These are phyloP conservation scores for Dryadula phaetusa DNA, from an alignment of 2,888 invertebrate genomes.

Conservation along the genomic window DNA sequence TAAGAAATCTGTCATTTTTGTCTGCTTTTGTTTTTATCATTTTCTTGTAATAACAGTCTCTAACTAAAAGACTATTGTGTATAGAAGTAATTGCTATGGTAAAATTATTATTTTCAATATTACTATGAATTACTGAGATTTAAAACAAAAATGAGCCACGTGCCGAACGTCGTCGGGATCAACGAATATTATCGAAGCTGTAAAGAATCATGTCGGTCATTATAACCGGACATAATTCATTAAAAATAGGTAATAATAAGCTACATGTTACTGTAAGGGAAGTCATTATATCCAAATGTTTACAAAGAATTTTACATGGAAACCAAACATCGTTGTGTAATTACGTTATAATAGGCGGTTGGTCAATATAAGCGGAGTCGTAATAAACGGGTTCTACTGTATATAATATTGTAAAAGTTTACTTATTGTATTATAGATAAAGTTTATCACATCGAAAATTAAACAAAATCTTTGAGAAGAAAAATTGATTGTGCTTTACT, in stretches of 20 bases:
- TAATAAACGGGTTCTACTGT: not conserved
- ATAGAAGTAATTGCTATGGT: slow-evolving; percentile 15
- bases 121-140: no score
- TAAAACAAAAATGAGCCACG: no score
- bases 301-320: not conserved
- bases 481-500: no score
- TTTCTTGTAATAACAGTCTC: slow-evolving; percentile 16
- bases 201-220: not conserved
- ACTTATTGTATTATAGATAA: no score
- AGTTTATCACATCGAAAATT: no score
- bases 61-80: slow-evolving; percentile 21
- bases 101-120: slow-evolving; percentile 20
- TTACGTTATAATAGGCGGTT: not conserved
- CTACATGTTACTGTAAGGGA: not conserved
- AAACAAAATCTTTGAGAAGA: no score
- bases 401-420: no score
- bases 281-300: not conserved
- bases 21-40: not conserved
- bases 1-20: slow-evolving; percentile 7
- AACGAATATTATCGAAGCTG: not conserved
- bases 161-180: no score
- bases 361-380: not conserved
- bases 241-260: not conserved
- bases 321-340: not conserved
- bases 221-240: not conserved